These are phyloP conservation scores for Oopsacas minuta DNA, from an alignment of 37 sponge, comb jelly and placozoan species.

Conservation along the genomic window DNA sequence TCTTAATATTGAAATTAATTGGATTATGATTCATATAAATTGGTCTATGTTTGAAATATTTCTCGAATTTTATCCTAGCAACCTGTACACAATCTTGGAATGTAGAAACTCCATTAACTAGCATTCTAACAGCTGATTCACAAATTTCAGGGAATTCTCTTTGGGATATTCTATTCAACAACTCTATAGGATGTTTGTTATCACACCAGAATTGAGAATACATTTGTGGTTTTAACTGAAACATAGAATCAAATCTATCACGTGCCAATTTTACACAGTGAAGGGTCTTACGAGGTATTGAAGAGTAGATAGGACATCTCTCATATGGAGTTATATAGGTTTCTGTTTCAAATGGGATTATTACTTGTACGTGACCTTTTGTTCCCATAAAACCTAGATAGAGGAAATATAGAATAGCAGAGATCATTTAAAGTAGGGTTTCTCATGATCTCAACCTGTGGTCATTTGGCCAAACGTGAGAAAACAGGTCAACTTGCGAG, in stretches of 20 bases:
- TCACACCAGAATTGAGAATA: conserved; percentile 66
- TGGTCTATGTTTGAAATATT: conserved; percentile 81
- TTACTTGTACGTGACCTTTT: conserved; percentile 88
- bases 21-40: conserved; percentile 35
- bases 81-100: conserved; percentile 52
- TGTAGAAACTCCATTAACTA: conserved; percentile 21
- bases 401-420: too few relatives aligned
- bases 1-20: conserved; percentile 42
- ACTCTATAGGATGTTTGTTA: conserved; percentile 29
- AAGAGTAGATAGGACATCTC: conserved; percentile 81
- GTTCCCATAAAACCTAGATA: conserved; percentile 62
- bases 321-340: conserved; percentile 92
- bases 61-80: conserved; percentile 74
- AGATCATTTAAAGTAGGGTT: too few relatives aligned
- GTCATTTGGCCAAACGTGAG: too few relatives aligned
- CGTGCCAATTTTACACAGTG: conserved; percentile 98
- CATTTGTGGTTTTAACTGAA: conserved; percentile 57
- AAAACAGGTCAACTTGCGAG: too few relatives aligned
- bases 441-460: too few relatives aligned
- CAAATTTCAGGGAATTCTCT: conserved; percentile 33
- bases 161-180: conserved; percentile 19
- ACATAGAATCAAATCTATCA: conserved; percentile 75
- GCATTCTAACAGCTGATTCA: conserved; percentile 48
- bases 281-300: conserved; percentile 83
- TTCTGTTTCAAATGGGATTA: conserved; percentile 84